These are phyloP conservation scores for Dorcus hopei DNA, from an alignment of 2,888 invertebrate genomes.

Conservation along the genomic window DNA sequence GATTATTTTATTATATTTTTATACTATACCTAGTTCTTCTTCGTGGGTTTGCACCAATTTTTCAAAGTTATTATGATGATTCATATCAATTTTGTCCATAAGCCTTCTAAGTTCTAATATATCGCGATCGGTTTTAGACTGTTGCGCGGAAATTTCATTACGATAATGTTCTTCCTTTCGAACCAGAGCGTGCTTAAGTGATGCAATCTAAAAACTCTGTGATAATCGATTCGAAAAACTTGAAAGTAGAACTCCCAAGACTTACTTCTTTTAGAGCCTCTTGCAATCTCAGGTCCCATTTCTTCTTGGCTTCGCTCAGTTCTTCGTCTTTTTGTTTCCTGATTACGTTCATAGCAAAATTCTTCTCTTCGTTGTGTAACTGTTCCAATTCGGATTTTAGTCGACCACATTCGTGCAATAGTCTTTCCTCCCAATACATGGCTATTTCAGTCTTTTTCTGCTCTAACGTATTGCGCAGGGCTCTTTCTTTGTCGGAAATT, in stretches of 20 bases:
- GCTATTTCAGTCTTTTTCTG: constrained; percentile 57
- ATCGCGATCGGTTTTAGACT: constrained; percentile 67
- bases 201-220: constrained; percentile 55
- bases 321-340: constrained; percentile 58
- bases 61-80: constrained; percentile 70
- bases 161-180: constrained; percentile 59
- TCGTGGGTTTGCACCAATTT: constrained; percentile 63
- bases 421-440: constrained; percentile 62
- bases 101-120: constrained; percentile 67
- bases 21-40: constrained; percentile 62
- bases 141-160: constrained; percentile 57
- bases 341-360: constrained; percentile 55
- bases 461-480: constrained; percentile 46
- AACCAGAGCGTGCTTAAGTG: constrained; percentile 61
- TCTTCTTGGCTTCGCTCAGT: constrained; percentile 52
- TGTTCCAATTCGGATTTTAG: constrained; percentile 61
- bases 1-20: no score
- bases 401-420: constrained; percentile 60
- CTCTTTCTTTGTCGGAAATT: constrained; percentile 47
- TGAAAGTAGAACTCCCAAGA: not conserved
- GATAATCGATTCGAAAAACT: not conserved
- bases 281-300: constrained; percentile 53
- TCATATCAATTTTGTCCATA: constrained; percentile 71
- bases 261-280: constrained; percentile 55
- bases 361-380: constrained; percentile 60